Base-by-base conservation (phyloP, 1,140 invertebrate species). In the Trachelipus rathkii region DNA sequence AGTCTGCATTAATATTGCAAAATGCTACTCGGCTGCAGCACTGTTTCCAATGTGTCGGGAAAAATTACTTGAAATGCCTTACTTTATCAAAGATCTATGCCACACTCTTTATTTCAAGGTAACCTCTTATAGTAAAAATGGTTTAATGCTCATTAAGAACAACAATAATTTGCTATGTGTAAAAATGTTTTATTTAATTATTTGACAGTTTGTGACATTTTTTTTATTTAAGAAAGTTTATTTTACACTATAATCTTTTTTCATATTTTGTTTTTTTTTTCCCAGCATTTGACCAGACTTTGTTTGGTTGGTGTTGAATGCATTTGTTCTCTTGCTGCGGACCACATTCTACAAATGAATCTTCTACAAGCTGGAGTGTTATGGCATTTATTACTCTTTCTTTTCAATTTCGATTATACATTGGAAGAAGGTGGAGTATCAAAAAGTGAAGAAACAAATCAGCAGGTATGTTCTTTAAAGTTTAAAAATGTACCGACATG, bases 391-490 rank as follows among this genome's bases (percentile, higher is more conserved):
- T 84, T 99, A 71, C 88, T 93, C 0, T 94, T 94, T 82, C 90
- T 96, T 83, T 97, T 99, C 85, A 91, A 92, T 68, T 99, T 98
- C 84, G 98, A 99, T 87, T 99, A 93, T 84, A 99, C 98, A 0
- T 87, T 99, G 75, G 94, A 98, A 75, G 97, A 99, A 87, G 94
- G 96, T 74, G 97, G 96, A 0, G 93, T 98, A 15, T 92, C 95
- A 84, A 88, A 91, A 76, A 90, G 88, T 81, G 91, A 93, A 83
- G 91, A 93, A 44, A 89, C 91, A 7, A 98, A 97, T 85, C 89
- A 92, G 84, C 92, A 93, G 88, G 90, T 91, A 81, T 82, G 79
- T 19, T 70, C 23, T 33, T 33, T 33, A 33, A 15, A 71, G 23
- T 21, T 68, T 23, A 5, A 66, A 3, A 45, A 15, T 3, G 1